Base-by-base conservation (phyloP, 1,140 invertebrate genomes). In the Copidosoma floridanum region DNA sequence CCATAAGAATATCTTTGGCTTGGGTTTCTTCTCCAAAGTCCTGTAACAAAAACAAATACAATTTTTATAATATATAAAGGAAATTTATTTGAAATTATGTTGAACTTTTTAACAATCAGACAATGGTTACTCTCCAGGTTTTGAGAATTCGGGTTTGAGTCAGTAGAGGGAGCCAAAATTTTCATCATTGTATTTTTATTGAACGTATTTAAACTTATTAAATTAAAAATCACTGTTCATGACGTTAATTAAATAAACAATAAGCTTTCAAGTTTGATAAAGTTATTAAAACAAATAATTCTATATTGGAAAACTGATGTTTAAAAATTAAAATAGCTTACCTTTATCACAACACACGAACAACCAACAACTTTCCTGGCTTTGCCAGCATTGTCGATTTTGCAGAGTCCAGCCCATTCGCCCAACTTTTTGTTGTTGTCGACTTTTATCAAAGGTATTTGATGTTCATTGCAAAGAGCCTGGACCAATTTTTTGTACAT, bases 391-490 rank as follows among this genome's bases (percentile, higher is more conserved):
- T 94, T 97, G 82, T 99, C 98, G 73, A 99, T 96, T 85, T 99
- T 99, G 83, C 98, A 99, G 32, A 99, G 85, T 65, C 97, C 98
- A 63, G 95, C 91, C 96, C 97, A 99, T 86, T 99, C 97, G 27
- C 97, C 97, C 20, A 99, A 86, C 76, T 97, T 97, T 79, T 99
- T 99, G 83, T 98, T 98, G 81, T 96, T 95, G 76, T 98, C 95
- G 55, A 99, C 95, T 82, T 95, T 95, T 57, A 99, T 91, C 32
- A 99, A 82, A 56, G 95, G 94, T 77, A 99, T 99, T 76, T 94
- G 89, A 82, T 99, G 97, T 81, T 99, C 95, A 58, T 94, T 93
- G 84, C 98, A 99, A 21, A 99, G 85, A 41, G 95, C 97, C 76
- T 97, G 94, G n/a, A 99, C 94, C 26, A 99, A 83, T 77, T 98